Evolutionary conservation across 2,888 invertebrate genomes (phyloP), one percentile per base, ranked within the genome.

Genomic region (Dorcus hopei): DNA sequence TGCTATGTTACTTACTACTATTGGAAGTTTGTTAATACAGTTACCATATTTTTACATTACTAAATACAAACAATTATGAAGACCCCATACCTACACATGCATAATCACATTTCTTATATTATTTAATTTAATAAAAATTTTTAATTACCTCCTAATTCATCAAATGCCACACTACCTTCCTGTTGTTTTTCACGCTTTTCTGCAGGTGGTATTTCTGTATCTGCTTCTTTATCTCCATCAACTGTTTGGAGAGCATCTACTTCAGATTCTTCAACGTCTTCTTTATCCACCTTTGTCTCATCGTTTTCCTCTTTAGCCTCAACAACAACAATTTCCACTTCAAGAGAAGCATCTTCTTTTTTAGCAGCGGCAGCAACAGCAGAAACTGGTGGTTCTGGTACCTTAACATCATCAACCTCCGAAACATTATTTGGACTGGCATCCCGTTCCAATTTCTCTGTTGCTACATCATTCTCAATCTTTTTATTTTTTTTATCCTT

Each of bases 101-200:
- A 26, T 26, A 1, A 26, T 26, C 26, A 33, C 26, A 33, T 6
- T 6, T 33, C 5, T 33, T 33, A 5, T 33, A 6, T 33, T 33
- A 33, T 33, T 33, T 4, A 33, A 33, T 6, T 11, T 51, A 54
- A 54, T 14, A 26, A 23, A 51, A 38, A 26, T 2, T 33, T 14
- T 54, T 45, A 9, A 54, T 76, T 77, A 84, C 85, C 85, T 73
- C 83, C 84, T 61, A 85, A 73, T 76, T 85, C 85, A 72, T 86
- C 85, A 68, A 85, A 85, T 53, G 78, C 83, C 58, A 81, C 76
- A 63, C 72, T 76, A 54, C 68, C 70, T 56, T 70, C 65, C 14
- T 53, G 38, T n/a, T 57, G 49, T 33, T 55, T 40, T 16, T 71
- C 72, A 47, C 59, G 62, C 7, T 65, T 65, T 55, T 65, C 58